These are phyloP conservation scores for Spodoptera picta DNA, from an alignment of 2,888 invertebrate species.

Conservation along the genomic window DNA sequence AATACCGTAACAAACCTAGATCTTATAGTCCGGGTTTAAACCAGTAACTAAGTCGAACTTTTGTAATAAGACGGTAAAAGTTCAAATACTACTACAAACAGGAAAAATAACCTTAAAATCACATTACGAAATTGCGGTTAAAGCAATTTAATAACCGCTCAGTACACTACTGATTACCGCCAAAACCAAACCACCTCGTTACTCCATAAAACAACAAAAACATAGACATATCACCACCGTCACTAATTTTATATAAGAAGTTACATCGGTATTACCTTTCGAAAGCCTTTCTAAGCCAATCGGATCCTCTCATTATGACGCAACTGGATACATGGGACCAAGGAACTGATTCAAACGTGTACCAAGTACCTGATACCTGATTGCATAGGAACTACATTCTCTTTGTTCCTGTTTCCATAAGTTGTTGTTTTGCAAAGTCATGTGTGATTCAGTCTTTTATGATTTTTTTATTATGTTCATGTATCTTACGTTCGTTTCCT, in stretches of 20 bases:
- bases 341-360: conserved; percentile 9
- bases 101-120: too few relatives aligned
- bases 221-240: conserved; percentile 33
- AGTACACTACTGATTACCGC: too few relatives aligned
- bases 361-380: conserved; percentile 1
- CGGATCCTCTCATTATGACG: conserved; percentile 51
- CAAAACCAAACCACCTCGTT: too few relatives aligned
- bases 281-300: conserved; percentile 60
- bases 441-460: neutral
- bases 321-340: conserved; percentile 52
- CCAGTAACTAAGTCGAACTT: too few relatives aligned
- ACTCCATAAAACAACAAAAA: conserved; percentile 20
- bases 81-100: too few relatives aligned
- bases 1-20: too few relatives aligned
- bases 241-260: conserved; percentile 47
- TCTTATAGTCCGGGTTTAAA: too few relatives aligned
- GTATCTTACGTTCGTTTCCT: neutral
- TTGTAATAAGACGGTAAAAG: too few relatives aligned
- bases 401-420: conserved; percentile 25
- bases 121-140: too few relatives aligned
- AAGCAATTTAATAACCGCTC: too few relatives aligned
- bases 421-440: neutral
- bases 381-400: conserved; percentile 15
- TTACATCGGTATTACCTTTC: conserved; percentile 56
- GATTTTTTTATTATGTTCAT: neutral